Percentiles rank a stretch among this genome's conserved stretches.
phyloP scores from a whole-genome alignment of 2,797 vertebrate species.

The Xerus rutilus region DNA sequence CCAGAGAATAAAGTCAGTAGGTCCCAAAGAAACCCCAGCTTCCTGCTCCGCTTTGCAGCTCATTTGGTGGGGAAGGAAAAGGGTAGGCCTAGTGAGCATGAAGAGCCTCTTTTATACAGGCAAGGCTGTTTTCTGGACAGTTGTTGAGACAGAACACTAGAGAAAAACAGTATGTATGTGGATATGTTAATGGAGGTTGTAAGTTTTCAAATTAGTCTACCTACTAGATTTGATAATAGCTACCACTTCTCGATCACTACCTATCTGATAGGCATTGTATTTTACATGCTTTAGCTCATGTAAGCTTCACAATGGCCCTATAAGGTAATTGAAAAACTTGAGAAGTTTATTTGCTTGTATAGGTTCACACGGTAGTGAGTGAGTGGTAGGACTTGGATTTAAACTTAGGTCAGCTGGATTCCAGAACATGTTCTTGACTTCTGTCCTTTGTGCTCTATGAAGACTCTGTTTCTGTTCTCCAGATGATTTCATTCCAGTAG shows the following conservation, averaged over 20 bases:
- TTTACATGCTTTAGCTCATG: background rate
- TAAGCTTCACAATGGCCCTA: background rate
- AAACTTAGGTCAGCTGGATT: constrained; percentile 1
- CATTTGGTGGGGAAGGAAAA: background rate
- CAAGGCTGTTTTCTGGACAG: background rate
- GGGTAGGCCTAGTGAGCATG: background rate
- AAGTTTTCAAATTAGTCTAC: constrained; percentile 27
- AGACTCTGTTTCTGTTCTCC: constrained; percentile 17
- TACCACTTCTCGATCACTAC: background rate
- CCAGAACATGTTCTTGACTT: constrained; percentile 6
- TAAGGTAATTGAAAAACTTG: background rate
- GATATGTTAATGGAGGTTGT: background rate
- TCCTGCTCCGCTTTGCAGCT: background rate
- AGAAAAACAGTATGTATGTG: background rate
- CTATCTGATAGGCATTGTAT: background rate
- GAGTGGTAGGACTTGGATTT: constrained; percentile 15
- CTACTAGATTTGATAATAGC: background rate
- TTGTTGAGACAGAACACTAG: background rate
- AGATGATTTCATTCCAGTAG: background rate
- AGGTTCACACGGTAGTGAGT: background rate
- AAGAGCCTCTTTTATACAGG: background rate
- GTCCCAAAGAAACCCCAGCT: background rate
- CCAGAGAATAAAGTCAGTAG: background rate
- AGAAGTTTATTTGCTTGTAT: background rate
- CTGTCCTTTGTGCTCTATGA: background rate